Evolutionary conservation across 2,113 vertebrate species (phyloP).

Genomic region (Heterocephalus glaber): DNA sequence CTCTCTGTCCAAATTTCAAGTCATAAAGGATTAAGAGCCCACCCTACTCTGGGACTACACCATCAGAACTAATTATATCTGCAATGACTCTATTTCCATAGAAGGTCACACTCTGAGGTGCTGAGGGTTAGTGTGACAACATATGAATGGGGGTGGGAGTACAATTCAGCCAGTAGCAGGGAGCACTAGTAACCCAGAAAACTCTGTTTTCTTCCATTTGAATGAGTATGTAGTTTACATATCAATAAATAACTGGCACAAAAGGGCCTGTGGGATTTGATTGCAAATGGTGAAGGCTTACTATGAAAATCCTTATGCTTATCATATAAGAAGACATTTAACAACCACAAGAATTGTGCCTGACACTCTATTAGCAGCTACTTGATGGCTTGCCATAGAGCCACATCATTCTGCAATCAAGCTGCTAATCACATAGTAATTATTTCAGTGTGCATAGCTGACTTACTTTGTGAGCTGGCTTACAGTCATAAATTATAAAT

Average conservation of each 20-base stretch:
- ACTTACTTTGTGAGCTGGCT: not conserved
- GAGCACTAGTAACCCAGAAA: not conserved
- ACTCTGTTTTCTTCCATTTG: not conserved
- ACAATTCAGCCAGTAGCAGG: not conserved
- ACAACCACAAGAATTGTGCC: not conserved
- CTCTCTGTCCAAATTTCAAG: not conserved
- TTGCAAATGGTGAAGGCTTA: not conserved
- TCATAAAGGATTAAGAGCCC: not conserved
- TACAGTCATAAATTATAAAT: constrained; percentile 2
- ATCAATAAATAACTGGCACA: not conserved
- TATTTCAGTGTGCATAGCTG: not conserved
- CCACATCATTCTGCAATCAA: constrained; percentile 5
- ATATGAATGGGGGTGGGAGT: not conserved
- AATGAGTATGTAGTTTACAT: not conserved
- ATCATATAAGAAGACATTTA: not conserved
- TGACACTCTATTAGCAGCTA: not conserved
- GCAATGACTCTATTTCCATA: not conserved
- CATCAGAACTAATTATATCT: not conserved
- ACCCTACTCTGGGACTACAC: not conserved
- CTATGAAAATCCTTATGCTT: not conserved
- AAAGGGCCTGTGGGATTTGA: not conserved
- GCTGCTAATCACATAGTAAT: constrained; percentile 33
- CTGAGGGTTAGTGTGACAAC: not conserved
- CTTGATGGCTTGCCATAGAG: not conserved
- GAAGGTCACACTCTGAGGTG: not conserved